Evolutionary conservation across 2,113 vertebrate genomes (phyloP).

Genomic region (Oophaga pumilio): DNA sequence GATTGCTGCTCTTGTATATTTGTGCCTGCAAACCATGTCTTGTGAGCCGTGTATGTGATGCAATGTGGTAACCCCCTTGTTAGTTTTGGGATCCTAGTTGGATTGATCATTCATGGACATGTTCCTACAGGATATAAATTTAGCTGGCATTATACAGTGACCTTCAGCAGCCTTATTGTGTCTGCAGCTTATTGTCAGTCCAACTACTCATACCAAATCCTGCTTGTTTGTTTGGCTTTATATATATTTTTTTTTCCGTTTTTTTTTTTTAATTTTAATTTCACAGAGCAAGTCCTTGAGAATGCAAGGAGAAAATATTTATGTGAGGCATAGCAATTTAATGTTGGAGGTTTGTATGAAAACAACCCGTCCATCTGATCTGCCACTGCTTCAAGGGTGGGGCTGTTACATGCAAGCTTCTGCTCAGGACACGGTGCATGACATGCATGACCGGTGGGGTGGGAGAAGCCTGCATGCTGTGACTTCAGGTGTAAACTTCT

Average conservation of each 20-base stretch:
- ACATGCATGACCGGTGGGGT: conserved; percentile 70
- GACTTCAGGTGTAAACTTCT: not conserved
- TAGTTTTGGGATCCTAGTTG: conserved; percentile 24
- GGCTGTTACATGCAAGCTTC: conserved; percentile 85
- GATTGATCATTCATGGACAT: not conserved
- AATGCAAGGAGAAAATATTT: conserved; percentile 99
- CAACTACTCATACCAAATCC: conserved; percentile 47
- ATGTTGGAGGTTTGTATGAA: conserved; percentile 99
- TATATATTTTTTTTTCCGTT: not conserved
- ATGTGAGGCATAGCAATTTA: conserved; percentile 99
- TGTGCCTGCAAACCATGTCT: conserved; percentile 32
- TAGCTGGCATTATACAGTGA: not conserved
- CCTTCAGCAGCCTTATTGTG: not conserved
- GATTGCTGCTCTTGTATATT: conserved; percentile 57
- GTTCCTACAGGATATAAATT: not conserved
- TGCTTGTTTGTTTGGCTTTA: conserved; percentile 43
- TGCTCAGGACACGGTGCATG: conserved; percentile 75
- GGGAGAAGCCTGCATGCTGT: conserved; percentile 70
- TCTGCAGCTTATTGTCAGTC: not conserved
- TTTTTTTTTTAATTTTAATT: conserved; percentile 71
- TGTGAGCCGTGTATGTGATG: not conserved
- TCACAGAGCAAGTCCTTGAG: conserved; percentile 93
- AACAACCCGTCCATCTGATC: conserved; percentile 73
- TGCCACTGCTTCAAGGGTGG: conserved; percentile 76
- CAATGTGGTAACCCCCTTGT: not conserved